Conservation (phyloP, 2,113 vertebrate genomes). For the Lophochroa leadbeateri region DNA sequence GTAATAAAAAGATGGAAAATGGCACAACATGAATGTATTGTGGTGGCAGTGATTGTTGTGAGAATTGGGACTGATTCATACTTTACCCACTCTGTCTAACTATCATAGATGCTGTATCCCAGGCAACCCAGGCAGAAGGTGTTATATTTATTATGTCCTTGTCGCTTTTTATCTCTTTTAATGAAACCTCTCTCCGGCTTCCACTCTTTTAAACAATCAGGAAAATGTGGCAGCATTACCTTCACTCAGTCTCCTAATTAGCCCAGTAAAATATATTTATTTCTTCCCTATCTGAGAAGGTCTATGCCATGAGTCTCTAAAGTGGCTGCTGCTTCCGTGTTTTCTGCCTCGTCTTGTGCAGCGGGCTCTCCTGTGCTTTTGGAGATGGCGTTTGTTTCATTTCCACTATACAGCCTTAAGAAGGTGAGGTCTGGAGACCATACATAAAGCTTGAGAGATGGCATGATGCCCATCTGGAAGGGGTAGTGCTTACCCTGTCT, state of each 20-base stretch:
- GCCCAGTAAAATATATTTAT: neutral
- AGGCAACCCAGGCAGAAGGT: constrained; percentile 17
- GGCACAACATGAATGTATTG: constrained; percentile 21
- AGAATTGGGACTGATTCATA: constrained; percentile 43
- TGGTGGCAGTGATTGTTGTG: constrained; percentile 31
- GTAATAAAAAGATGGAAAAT: constrained; percentile 46
- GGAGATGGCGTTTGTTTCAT: neutral
- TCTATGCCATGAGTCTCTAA: neutral
- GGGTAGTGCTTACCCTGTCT: neutral
- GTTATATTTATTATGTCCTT: constrained; percentile 18
- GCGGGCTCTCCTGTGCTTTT: neutral
- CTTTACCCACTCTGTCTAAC: neutral
- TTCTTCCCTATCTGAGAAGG: neutral
- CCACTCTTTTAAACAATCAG: neutral
- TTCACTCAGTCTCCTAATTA: constrained; percentile 5
- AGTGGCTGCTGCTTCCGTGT: neutral
- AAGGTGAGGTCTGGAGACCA: neutral
- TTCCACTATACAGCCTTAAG: neutral
- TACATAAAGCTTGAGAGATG: neutral
- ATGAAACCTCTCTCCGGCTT: neutral
- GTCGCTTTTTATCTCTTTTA: constrained; percentile 4
- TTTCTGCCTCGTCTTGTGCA: neutral
- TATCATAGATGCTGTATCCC: constrained; percentile 35
- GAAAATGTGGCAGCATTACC: neutral
- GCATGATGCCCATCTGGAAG: neutral